Conservation (phyloP, 2,888 invertebrate genomes). For the Machimus atricapillus region DNA sequence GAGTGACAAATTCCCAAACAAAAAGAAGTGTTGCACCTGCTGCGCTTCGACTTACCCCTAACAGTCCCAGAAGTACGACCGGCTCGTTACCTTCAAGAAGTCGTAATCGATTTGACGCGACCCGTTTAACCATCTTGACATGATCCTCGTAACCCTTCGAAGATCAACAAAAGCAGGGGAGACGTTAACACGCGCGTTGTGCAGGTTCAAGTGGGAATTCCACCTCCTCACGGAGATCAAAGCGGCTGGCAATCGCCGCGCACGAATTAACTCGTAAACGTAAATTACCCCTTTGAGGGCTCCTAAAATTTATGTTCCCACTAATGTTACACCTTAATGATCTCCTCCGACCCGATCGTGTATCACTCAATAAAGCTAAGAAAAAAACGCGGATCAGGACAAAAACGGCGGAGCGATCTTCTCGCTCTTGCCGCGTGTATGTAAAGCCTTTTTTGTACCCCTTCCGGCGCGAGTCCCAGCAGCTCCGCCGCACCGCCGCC, state of each 20-base stretch:
- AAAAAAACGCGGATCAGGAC: not conserved
- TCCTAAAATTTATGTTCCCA: slow-evolving; percentile 40
- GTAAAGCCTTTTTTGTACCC: slow-evolving; percentile 43
- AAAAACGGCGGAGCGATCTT: not conserved
- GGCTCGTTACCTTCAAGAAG: slow-evolving; percentile 28
- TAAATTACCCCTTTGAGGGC: slow-evolving; percentile 35
- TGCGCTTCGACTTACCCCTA: slow-evolving; percentile 7
- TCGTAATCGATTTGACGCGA: slow-evolving; percentile 46
- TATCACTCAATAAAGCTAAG: slow-evolving; percentile 31
- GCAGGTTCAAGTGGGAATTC: not conserved
- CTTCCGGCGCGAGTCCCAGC: not conserved
- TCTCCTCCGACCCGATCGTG: slow-evolving; percentile 16
- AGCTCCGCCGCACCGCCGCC: not conserved
- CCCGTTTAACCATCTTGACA: slow-evolving; percentile 43
- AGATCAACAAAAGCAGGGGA: slow-evolving; percentile 25
- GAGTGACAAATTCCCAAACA: slow-evolving; percentile 43
- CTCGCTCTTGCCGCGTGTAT: not conserved
- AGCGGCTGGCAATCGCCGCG: not conserved
- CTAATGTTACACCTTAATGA: slow-evolving; percentile 46
- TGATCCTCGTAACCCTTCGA: slow-evolving; percentile 29
- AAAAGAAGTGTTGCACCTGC: slow-evolving; percentile 40
- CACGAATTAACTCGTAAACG: slow-evolving; percentile 19
- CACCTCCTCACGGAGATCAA: not conserved
- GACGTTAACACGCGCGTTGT: not conserved
- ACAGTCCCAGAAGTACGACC: not conserved